Evolutionary conservation across 2,113 vertebrate genomes (phyloP).

Genomic region (Ivindomyrus marchei): DNA sequence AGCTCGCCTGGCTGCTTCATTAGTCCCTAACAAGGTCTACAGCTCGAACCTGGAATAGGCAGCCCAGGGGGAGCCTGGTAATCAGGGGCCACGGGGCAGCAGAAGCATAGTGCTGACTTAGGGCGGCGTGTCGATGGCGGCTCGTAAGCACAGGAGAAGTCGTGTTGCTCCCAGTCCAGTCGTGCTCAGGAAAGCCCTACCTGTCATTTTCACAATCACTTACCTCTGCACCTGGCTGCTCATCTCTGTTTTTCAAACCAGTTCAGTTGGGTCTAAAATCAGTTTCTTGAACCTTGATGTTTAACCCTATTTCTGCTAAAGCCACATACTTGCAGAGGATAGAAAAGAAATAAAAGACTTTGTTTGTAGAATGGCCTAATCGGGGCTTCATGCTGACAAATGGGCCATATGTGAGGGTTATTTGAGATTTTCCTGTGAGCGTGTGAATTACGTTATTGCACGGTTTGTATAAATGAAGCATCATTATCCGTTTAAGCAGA

Average conservation of each 20-base stretch:
- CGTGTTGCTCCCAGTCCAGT: neutral
- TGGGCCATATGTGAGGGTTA: neutral
- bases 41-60: neutral
- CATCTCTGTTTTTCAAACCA: neutral
- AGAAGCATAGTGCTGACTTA: neutral
- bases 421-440: neutral
- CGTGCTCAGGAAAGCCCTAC: neutral
- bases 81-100: neutral
- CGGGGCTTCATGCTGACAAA: neutral
- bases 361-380: neutral
- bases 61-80: neutral
- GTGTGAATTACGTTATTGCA: neutral
- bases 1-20: neutral
- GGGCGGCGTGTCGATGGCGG: neutral
- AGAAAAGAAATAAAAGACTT: neutral
- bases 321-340: neutral
- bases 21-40: slow-evolving; percentile 5
- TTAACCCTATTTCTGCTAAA: neutral
- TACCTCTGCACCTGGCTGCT: neutral
- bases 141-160: neutral
- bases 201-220: neutral
- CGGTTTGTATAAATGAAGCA: neutral
- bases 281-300: neutral
- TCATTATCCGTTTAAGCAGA: neutral
- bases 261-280: neutral